phyloP scores from a whole-genome alignment of 2,888 invertebrate genomes.

The Limnephilus auricula region DNA sequence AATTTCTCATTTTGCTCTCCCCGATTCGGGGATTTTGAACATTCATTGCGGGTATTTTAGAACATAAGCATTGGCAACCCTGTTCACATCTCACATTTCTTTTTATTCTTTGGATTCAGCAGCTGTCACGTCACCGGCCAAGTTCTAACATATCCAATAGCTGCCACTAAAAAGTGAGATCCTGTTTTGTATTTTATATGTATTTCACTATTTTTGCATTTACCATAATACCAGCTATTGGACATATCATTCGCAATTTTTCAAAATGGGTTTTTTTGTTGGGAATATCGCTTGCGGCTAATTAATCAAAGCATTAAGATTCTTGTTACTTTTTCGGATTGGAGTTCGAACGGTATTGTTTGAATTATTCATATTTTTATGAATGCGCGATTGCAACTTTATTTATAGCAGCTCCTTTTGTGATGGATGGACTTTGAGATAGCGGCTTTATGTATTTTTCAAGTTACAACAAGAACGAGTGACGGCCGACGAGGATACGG shows the following conservation, averaged over 20 bases:
- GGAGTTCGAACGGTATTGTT: conserved; percentile 10
- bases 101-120: conserved; percentile 36
- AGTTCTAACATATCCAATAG: conserved; percentile 35
- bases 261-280: neutral
- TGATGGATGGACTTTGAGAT: conserved; percentile 38
- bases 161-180: conserved; percentile 36
- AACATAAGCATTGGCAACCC: too few relatives aligned
- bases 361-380: conserved; percentile 21
- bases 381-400: conserved; percentile 25
- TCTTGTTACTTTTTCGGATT: neutral
- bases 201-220: neutral
- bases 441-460: conserved; percentile 32
- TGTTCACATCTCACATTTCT: neutral
- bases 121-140: conserved; percentile 53
- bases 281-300: neutral
- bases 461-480: conserved; percentile 7
- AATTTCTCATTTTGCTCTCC: too few relatives aligned
- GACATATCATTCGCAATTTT: neutral
- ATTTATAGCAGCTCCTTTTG: conserved; percentile 17
- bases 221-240: neutral
- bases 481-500: neutral
- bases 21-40: too few relatives aligned
- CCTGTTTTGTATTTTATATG: conserved; percentile 26
- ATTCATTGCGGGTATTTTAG: too few relatives aligned
- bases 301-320: neutral